Base-by-base conservation (phyloP, 2,888 invertebrate species). In the Ophonus ardosiacus region DNA sequence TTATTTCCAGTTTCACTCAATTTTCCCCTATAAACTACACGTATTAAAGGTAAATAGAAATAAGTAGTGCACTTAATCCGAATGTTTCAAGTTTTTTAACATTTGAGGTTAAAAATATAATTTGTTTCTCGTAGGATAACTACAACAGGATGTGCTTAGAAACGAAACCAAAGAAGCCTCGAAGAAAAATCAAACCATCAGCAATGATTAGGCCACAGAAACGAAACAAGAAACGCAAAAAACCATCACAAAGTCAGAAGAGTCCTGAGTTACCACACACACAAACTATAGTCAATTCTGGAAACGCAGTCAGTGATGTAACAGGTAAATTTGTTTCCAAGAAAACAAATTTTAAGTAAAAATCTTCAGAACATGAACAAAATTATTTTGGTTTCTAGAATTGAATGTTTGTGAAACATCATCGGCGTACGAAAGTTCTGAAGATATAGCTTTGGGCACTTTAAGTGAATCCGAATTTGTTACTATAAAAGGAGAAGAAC, bases 71-170 rank as follows among this genome's bases (percentile, higher is more conserved):
- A 31, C 31, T 31, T 31, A 31, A 31, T 31, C 6, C 6, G 31
- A 31, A 31, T 31, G 5, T 31, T 31, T 6, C 6, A 31, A 3
- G 5, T 31, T 31, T 31, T 31, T 4, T 31, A 31, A 31, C 31
- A 31, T 31, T 31, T 31, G 5, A 31, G 6, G 31, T 31, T 31
- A 31, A 31, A 31, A 31, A 31, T 31, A 31, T 31, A 31, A 57
- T n/a, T 17, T 56, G 10, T 78, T 24, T 24, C 24, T 87, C 88
- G 1, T 89, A 95, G 95, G 97, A 97, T 89, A 97, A 97, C 91
- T 97, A 96, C 91, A 94, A 95, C 90, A 95, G 96, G 90, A 92
- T 95, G 89, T 93, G 95, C 87, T 96, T 96, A 88, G 95, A 95
- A 91, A 94, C 94, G 78, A 95, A 95, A 91, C 96, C 96, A 90